Evolutionary conservation across 2,888 invertebrate species (phyloP), one percentile per base, ranked within the genome.

Genomic region (Lochmaea crataegi): DNA sequence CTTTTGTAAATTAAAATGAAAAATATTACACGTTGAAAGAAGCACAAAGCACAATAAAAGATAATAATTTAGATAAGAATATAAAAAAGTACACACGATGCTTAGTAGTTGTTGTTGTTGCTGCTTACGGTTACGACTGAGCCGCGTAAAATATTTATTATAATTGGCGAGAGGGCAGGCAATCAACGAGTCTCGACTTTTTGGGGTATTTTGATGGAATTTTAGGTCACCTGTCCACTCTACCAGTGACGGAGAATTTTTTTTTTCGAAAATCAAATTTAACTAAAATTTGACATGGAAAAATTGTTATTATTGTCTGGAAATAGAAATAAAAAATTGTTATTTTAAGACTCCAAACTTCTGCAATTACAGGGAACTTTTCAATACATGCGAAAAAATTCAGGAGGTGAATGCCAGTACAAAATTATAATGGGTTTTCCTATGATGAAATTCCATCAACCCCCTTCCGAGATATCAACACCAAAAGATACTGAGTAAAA

Each of bases 31-130:
- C 78, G 78, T 74, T 75, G 75, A 77, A 78, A 75, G 77, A 71
- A 69, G 77, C 74, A 80, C 78, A 79, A 79, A 79, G 78, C 74
- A 76, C 76, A 79, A 78, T 79, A 77, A 78, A 76, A 80, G 79
- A 79, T 80, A 77, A 80, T 80, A 79, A 80, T 77, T 79, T 78
- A 79, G 80, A 80, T 80, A 79, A 79, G 79, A 70, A 75, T 53
- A 60, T 74, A 65, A 72, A 73, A 74, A 77, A 74, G 75, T 76
- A 75, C 72, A 45, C 14, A 45, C 14, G 76, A 71, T 72, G 74
- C 66, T 51, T 65, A 65, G 70, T 76, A 53, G 32, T 5, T 60
- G 32, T 32, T 10, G 58, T 32, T 42, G 7, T 18, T 11, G 61
- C 16, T 42, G 14, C 18, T 63, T 63, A 63, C 41, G 42, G 78